These are phyloP conservation scores for Canis aureus DNA, from an alignment of 2,113 vertebrate genomes.

Conservation along the genomic window DNA sequence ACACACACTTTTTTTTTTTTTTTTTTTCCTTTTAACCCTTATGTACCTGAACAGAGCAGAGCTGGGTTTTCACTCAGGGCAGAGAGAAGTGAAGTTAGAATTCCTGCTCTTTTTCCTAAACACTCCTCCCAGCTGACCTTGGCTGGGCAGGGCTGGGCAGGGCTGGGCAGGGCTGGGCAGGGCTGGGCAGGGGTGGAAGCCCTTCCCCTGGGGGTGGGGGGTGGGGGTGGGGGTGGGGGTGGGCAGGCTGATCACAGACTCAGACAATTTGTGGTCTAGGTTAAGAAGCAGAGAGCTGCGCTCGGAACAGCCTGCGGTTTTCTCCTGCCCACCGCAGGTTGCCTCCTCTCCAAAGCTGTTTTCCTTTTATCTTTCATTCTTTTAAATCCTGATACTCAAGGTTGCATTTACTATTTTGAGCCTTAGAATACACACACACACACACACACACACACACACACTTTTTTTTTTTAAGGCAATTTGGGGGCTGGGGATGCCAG, in stretches of 20 bases:
- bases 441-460: too few species aligned
- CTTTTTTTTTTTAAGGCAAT: neutral
- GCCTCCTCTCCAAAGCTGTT: constrained; percentile 20
- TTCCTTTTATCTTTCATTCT: constrained; percentile 68
- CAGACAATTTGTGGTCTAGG: constrained; percentile 54
- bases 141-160: neutral
- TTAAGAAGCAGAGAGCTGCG: neutral
- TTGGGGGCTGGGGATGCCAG: neutral
- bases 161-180: neutral
- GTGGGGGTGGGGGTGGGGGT: neutral
- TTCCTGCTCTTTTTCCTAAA: neutral
- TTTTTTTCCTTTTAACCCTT: constrained; percentile 58
- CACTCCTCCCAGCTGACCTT: neutral
- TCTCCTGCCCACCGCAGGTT: constrained; percentile 19
- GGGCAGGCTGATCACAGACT: constrained; percentile 50
- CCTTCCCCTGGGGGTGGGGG: neutral
- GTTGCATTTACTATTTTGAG: constrained; percentile 29
- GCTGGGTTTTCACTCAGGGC: neutral
- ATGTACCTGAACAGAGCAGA: neutral
- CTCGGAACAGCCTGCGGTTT: constrained; percentile 62
- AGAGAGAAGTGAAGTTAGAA: neutral
- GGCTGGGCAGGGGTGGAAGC: neutral
- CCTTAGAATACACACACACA: neutral
- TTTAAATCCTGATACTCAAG: constrained; percentile 25
- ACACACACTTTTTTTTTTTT: neutral